Conservation (phyloP, 2,888 invertebrate species). For the Isoperla grammatica region DNA sequence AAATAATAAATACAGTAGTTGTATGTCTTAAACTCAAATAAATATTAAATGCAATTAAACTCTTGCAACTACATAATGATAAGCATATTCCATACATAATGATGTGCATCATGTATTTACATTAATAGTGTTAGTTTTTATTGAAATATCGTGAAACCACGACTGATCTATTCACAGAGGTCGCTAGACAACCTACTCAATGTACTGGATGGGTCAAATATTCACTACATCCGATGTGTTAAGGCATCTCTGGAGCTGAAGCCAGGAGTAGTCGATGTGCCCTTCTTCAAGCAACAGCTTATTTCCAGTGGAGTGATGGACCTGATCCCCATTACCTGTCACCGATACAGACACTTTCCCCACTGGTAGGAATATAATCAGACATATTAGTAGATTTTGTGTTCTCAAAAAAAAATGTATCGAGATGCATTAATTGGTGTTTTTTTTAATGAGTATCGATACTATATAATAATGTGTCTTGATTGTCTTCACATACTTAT, state of each 20-base stretch:
- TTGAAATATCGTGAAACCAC: neutral
- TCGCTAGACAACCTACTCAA: slow-evolving; percentile 40
- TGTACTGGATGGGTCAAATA: slow-evolving; percentile 40
- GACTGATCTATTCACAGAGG: slow-evolving; percentile 19
- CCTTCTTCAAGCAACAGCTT: slow-evolving; percentile 31
- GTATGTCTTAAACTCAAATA: too few species aligned
- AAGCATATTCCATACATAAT: too few species aligned
- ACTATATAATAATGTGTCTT: too few species aligned
- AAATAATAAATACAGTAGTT: too few species aligned
- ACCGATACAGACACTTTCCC: slow-evolving; percentile 15
- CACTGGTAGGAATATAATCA: neutral
- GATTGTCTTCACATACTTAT: too few species aligned
- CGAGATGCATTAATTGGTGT: neutral
- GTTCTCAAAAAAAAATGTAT: neutral
- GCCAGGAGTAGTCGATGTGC: slow-evolving; percentile 21
- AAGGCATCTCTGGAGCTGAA: slow-evolving; percentile 38
- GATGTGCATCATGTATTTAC: too few species aligned
- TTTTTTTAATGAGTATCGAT: too few species aligned
- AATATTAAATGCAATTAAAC: too few species aligned
- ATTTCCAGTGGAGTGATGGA: slow-evolving; percentile 33
- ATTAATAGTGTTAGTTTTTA: too few species aligned
- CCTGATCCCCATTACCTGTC: slow-evolving; percentile 27
- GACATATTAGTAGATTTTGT: neutral
- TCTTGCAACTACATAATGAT: too few species aligned
- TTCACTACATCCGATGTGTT: slow-evolving; percentile 44